Percentiles rank a stretch among this genome's conserved stretches.
Conservation (phyloP, 2,113 vertebrate species). For the Lanius ludovicianus region DNA sequence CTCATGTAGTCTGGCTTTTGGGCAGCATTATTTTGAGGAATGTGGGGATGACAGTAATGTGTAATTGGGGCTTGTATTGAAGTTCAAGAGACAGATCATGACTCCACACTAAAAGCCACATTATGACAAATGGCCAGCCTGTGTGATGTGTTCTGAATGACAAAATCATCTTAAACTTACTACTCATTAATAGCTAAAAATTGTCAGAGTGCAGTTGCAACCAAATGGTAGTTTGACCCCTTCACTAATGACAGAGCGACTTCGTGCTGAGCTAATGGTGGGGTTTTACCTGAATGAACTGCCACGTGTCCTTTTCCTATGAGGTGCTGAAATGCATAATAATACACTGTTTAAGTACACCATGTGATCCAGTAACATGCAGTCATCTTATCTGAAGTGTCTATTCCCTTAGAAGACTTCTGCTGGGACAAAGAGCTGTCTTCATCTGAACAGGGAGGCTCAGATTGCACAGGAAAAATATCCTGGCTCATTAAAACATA, state of each 20-base stretch:
- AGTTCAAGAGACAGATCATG: neutral
- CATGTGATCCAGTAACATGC: fast-evolving
- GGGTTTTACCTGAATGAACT: neutral
- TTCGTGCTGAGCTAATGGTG: neutral
- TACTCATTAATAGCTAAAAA: neutral
- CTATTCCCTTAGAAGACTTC: neutral
- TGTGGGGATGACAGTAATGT: neutral
- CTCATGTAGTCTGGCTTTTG: neutral
- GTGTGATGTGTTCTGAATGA: neutral
- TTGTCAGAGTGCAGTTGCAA: neutral
- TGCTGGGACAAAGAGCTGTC: neutral
- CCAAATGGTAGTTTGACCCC: neutral
- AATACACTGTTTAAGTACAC: neutral
- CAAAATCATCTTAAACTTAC: neutral
- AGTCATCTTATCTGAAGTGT: neutral
- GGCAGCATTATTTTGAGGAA: neutral
- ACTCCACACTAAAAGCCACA: neutral
- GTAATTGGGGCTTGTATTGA: neutral
- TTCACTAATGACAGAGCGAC: neutral
- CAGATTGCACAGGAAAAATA: neutral
- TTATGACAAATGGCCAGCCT: neutral
- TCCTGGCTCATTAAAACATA: neutral
- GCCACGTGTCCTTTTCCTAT: neutral
- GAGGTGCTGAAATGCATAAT: neutral
- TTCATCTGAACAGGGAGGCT: neutral